Conservation (phyloP, 2,797 vertebrate species). For the Limnodromus scolopaceus region DNA sequence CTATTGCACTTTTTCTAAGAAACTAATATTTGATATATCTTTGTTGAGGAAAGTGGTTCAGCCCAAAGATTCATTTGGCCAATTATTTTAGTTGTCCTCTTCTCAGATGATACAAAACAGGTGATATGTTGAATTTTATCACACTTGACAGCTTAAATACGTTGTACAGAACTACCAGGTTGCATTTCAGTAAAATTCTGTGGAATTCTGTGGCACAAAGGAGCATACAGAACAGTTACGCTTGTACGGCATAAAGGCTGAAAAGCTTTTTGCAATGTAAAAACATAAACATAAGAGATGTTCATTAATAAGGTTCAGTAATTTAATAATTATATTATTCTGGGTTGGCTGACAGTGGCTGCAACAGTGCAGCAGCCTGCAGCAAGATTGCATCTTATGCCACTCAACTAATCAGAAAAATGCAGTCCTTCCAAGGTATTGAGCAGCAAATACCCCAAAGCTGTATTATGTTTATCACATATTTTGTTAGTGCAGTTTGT, state of each 20-base stretch:
- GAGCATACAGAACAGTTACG: not conserved
- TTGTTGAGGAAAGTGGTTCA: not conserved
- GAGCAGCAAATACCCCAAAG: slow-evolving; percentile 32
- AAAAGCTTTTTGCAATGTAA: not conserved
- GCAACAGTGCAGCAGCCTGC: slow-evolving; percentile 46
- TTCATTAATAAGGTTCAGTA: slow-evolving; percentile 25
- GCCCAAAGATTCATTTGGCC: not conserved
- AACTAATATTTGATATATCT: not conserved
- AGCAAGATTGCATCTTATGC: not conserved
- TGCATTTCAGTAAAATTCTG: not conserved
- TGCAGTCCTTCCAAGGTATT: slow-evolving; percentile 27
- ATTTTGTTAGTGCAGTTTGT: slow-evolving; percentile 12
- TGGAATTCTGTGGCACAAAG: not conserved
- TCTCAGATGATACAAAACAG: not conserved
- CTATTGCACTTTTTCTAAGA: not conserved
- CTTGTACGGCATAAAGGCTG: slow-evolving; percentile 11
- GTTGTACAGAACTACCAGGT: not conserved
- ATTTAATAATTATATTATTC: slow-evolving; percentile 28
- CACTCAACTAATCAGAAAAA: slow-evolving; percentile 35
- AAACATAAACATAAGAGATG: not conserved
- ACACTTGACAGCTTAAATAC: not conserved
- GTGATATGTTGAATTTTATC: not conserved
- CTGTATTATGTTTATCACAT: slow-evolving; percentile 35
- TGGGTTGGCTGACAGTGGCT: slow-evolving; percentile 19
- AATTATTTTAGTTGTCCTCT: not conserved